Conservation (phyloP, 2,888 invertebrate genomes). For the Endomychus coccineus region DNA sequence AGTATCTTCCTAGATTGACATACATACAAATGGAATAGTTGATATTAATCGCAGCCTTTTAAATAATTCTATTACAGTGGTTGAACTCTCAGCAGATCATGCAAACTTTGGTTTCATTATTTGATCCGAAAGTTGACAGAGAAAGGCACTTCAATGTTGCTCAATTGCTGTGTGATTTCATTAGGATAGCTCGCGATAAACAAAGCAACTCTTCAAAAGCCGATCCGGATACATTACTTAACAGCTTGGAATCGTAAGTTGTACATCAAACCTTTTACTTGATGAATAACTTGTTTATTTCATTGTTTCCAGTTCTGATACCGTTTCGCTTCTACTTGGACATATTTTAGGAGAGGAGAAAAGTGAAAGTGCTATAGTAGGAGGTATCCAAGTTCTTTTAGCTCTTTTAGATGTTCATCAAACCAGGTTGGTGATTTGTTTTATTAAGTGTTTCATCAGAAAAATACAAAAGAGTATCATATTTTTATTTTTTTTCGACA, state of each 20-base stretch:
- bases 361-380: conserved; percentile 64
- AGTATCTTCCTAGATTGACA: conserved; percentile 37
- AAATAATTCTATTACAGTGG: conserved; percentile 59
- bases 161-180: conserved; percentile 81
- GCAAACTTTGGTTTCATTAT: conserved; percentile 63
- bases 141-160: conserved; percentile 82
- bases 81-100: conserved; percentile 81
- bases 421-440: conserved; percentile 38
- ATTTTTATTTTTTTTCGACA: too few species aligned
- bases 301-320: conserved; percentile 44
- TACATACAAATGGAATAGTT: background rate
- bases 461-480: too few species aligned
- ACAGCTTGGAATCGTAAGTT: conserved; percentile 66
- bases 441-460: too few species aligned
- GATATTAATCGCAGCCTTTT: background rate
- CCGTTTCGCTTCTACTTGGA: conserved; percentile 61
- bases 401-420: conserved; percentile 55
- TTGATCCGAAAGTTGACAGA: conserved; percentile 58
- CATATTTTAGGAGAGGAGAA: conserved; percentile 64
- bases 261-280: too few species aligned
- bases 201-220: conserved; percentile 51
- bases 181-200: conserved; percentile 56
- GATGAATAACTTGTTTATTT: background rate
- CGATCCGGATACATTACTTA: conserved; percentile 65
- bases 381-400: conserved; percentile 73